phyloP scores from a whole-genome alignment of 2,888 invertebrate species.

The Yponomeuta sedellus region DNA sequence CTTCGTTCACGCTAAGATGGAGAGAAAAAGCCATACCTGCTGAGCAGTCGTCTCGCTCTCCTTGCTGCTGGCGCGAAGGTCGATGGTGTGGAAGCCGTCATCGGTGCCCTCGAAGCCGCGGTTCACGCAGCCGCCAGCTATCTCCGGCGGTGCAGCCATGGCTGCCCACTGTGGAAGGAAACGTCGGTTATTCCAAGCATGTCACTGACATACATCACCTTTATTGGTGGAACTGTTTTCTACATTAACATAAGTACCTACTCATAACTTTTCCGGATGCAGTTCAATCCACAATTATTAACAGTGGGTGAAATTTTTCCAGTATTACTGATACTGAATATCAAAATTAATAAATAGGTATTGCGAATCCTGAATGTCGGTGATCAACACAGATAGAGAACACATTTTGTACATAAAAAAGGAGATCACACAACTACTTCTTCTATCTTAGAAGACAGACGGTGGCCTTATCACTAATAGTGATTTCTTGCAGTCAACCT shows the following conservation, averaged over 20 bases:
- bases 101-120: slow-evolving; percentile 60
- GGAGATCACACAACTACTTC: too few relatives aligned
- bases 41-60: slow-evolving; percentile 15
- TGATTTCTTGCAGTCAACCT: too few relatives aligned
- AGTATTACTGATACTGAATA: too few relatives aligned
- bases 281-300: not conserved
- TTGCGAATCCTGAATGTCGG: too few relatives aligned
- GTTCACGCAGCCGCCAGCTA: slow-evolving; percentile 51
- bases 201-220: not conserved
- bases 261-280: not conserved
- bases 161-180: not conserved
- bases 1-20: not conserved
- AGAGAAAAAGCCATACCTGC: not conserved
- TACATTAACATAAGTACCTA: not conserved
- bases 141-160: slow-evolving; percentile 29
- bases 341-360: too few relatives aligned
- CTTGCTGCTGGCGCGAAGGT: slow-evolving; percentile 42
- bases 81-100: slow-evolving; percentile 69
- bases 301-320: too few relatives aligned
- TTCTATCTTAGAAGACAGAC: too few relatives aligned
- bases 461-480: too few relatives aligned
- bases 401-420: too few relatives aligned
- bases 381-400: too few relatives aligned
- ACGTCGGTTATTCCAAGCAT: not conserved
- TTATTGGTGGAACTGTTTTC: not conserved